phyloP scores from a whole-genome alignment of 2,888 invertebrate genomes.

The Bellardia bayeri region DNA sequence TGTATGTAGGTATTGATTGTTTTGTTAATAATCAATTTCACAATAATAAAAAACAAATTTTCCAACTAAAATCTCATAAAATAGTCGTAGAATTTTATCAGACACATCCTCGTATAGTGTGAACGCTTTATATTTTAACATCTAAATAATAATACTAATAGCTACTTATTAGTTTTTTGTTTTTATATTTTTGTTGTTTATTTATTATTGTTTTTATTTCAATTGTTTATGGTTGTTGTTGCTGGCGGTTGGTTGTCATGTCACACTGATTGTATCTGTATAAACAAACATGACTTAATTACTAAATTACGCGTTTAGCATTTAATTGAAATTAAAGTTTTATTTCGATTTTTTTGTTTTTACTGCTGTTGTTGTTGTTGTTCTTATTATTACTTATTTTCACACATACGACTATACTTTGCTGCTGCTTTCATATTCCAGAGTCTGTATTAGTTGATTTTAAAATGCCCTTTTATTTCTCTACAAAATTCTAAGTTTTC shows the following conservation, averaged over 20 bases:
- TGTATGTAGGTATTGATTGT: neutral
- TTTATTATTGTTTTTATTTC: constrained; percentile 9
- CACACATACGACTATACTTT: neutral
- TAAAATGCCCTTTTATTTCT: neutral
- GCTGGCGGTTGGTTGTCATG: constrained; percentile 50
- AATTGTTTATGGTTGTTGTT: constrained; percentile 13
- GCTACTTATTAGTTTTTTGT: neutral
- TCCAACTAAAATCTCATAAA: neutral
- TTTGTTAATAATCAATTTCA: neutral
- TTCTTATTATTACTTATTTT: neutral
- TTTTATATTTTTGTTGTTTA: neutral
- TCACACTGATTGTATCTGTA: constrained; percentile 74
- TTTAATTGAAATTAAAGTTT: constrained; percentile 74
- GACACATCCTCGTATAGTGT: neutral
- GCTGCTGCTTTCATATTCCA: neutral
- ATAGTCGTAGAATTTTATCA: neutral
- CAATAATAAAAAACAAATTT: neutral
- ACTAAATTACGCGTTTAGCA: constrained; percentile 83
- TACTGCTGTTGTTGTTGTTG: neutral
- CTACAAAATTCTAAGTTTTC: neutral
- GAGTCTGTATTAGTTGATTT: neutral
- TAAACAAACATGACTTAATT: constrained; percentile 80
- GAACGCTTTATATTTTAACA: neutral
- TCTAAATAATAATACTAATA: neutral
- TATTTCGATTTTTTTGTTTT: constrained; percentile 10